phyloP scores from a whole-genome alignment of 1,140 invertebrate genomes.

The Drosophila auraria region DNA sequence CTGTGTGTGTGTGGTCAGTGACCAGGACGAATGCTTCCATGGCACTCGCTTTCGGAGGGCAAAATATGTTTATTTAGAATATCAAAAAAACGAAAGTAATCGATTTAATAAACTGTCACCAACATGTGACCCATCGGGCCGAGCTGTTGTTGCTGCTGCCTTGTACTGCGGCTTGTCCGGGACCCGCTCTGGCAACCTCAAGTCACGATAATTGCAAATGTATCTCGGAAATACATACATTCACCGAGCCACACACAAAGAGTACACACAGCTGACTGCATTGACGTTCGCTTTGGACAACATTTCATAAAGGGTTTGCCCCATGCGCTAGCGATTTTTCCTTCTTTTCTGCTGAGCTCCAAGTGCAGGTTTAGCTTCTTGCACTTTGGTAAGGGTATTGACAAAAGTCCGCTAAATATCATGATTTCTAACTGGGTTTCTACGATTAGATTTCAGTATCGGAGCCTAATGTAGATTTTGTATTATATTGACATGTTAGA shows the following conservation, averaged over 20 bases:
- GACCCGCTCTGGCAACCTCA: constrained; percentile 54
- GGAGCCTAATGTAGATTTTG: no score
- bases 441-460: no score
- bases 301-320: constrained; percentile 77
- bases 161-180: constrained; percentile 37
- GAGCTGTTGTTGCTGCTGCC: constrained; percentile 6
- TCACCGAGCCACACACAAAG: constrained; percentile 35
- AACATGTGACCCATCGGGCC: constrained; percentile 68
- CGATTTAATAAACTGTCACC: constrained; percentile 85
- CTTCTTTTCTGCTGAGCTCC: constrained; percentile 24
- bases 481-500: no score
- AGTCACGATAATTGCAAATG: constrained; percentile 85
- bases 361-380: constrained; percentile 5
- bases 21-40: constrained; percentile 21
- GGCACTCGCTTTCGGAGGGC: constrained; percentile 10
- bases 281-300: constrained; percentile 60
- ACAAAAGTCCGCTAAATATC: no score
- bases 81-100: constrained; percentile 84
- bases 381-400: constrained; percentile 1
- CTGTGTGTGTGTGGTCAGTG: constrained; percentile 57
- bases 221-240: constrained; percentile 75
- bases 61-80: constrained; percentile 84
- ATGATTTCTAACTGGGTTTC: no score
- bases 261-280: constrained; percentile 59
- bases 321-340: constrained; percentile 27